Conservation (phyloP, 2,113 vertebrate genomes). For the Isurus oxyrinchus region DNA sequence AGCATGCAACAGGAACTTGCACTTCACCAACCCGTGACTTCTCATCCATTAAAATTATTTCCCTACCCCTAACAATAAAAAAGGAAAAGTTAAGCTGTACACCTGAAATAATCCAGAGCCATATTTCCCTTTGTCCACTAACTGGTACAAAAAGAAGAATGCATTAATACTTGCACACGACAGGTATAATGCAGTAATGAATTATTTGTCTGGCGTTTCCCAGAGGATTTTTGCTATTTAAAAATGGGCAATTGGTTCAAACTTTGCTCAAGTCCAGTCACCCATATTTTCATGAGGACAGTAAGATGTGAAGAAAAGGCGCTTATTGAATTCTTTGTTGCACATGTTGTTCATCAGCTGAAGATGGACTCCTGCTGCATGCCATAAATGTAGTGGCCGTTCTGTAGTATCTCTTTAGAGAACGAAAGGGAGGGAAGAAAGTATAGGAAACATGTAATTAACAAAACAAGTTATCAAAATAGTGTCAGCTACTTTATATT, state of each 20-base stretch:
- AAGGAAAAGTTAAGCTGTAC: too few species aligned
- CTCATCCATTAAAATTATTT: background rate
- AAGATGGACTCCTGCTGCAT: background rate
- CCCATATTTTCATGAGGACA: background rate
- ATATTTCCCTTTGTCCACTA: background rate
- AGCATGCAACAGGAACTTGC: background rate
- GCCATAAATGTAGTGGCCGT: background rate
- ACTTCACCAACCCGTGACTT: background rate
- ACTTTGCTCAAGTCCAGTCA: background rate
- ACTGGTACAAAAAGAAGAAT: background rate
- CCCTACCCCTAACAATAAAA: background rate
- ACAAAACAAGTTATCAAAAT: background rate
- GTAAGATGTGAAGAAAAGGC: background rate
- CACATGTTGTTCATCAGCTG: background rate
- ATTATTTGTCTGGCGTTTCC: background rate
- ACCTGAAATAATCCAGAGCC: background rate
- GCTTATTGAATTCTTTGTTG: background rate
- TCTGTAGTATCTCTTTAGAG: background rate
- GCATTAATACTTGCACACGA: background rate
- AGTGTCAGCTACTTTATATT: background rate
- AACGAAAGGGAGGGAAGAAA: background rate
- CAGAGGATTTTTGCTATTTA: background rate
- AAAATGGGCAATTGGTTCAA: background rate
- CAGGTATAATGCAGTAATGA: background rate
- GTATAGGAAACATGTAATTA: background rate